These are phyloP conservation scores for Synanceia verrucosa DNA, from an alignment of 2,797 vertebrate genomes.

Conservation along the genomic window DNA sequence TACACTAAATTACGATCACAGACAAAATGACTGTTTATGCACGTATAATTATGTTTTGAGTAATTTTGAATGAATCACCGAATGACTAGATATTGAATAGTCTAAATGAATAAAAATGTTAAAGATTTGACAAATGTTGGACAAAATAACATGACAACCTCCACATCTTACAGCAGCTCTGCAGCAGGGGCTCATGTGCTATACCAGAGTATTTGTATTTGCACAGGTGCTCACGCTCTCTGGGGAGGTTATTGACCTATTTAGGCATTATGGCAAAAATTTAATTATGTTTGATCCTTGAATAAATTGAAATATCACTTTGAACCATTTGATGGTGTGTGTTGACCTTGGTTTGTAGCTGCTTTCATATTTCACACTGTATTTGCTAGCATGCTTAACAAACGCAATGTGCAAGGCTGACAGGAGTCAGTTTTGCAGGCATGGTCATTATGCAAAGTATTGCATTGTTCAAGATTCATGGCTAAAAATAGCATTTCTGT, in stretches of 20 bases:
- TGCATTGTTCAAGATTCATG: no score
- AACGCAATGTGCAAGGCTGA: neutral
- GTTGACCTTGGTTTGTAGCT: neutral
- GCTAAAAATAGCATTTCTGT: neutral
- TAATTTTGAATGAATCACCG: neutral
- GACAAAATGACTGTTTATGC: neutral
- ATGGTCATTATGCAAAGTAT: neutral
- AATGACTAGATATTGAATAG: no score
- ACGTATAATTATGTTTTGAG: neutral
- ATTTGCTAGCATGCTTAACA: neutral
- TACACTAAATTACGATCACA: neutral
- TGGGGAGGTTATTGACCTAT: neutral
- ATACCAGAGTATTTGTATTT: neutral
- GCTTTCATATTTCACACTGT: neutral
- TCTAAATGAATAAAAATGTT: no score
- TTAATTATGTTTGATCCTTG: no score
- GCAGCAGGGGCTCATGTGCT: neutral
- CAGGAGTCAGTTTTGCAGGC: neutral
- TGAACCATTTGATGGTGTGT: neutral
- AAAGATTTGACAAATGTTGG: neutral
- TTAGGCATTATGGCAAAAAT: neutral
- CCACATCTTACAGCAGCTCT: neutral
- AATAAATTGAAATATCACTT: slow-evolving; percentile 19
- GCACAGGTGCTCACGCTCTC: neutral
- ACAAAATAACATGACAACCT: neutral